Conservation (phyloP, 2,888 invertebrate species). For the Cheilosia vulpina region DNA sequence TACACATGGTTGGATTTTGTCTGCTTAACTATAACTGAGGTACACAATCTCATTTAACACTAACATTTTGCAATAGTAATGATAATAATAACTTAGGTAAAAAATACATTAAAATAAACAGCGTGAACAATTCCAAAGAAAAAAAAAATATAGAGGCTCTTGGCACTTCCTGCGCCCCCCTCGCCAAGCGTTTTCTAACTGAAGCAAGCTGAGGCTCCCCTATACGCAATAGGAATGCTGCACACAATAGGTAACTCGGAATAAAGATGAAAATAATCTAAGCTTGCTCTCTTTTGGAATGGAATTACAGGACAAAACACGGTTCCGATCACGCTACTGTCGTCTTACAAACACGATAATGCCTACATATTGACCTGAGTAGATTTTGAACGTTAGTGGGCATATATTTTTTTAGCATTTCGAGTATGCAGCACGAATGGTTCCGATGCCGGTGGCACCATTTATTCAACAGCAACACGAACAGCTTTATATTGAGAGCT, state of each 20-base stretch:
- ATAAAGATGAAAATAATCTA: slow-evolving; percentile 7
- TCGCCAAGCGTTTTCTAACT: not conserved
- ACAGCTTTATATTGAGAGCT: slow-evolving; percentile 49
- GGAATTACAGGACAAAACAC: slow-evolving; percentile 12
- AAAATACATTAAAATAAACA: slow-evolving; percentile 59
- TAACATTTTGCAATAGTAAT: slow-evolving; percentile 66
- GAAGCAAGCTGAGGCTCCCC: slow-evolving; percentile 21
- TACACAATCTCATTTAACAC: slow-evolving; percentile 48
- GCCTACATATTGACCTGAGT: slow-evolving; percentile 29
- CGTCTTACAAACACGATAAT: slow-evolving; percentile 45
- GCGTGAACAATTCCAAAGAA: slow-evolving; percentile 21
- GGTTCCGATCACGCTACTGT: slow-evolving; percentile 53
- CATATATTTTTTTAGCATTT: slow-evolving; percentile 27
- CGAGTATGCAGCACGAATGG: slow-evolving; percentile 49
- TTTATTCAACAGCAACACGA: slow-evolving; percentile 44
- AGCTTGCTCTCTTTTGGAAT: slow-evolving; percentile 56
- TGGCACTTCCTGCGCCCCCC: not conserved
- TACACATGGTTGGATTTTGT: slow-evolving; percentile 46
- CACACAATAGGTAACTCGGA: slow-evolving; percentile 8
- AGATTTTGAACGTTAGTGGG: slow-evolving; percentile 41
- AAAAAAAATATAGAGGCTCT: slow-evolving; percentile 26
- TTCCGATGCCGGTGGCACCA: slow-evolving; percentile 49
- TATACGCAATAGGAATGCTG: slow-evolving; percentile 46
- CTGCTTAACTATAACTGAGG: slow-evolving; percentile 55
- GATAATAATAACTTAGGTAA: slow-evolving; percentile 66